These are phyloP conservation scores for Neopelma chrysocephalum DNA, from an alignment of 2,797 vertebrate species.

Conservation along the genomic window DNA sequence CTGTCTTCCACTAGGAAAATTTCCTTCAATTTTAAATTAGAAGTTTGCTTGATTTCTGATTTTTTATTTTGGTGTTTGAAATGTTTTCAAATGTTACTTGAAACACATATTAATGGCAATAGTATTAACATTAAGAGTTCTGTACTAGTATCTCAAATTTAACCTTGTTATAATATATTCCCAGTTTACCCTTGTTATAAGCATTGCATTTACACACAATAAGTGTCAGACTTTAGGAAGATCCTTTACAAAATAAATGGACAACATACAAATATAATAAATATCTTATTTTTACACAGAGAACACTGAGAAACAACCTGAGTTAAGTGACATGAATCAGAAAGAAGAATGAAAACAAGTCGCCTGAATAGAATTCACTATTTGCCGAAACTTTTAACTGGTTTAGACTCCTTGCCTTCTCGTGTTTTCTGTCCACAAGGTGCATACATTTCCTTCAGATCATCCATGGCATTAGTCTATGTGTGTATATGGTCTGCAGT, in stretches of 20 bases:
- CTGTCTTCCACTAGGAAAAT: not conserved
- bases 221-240: not conserved
- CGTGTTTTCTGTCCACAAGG: not conserved
- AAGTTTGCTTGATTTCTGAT: not conserved
- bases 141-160: not conserved
- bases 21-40: not conserved
- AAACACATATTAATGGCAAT: not conserved
- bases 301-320: not conserved
- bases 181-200: not conserved
- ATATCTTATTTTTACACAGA: not conserved
- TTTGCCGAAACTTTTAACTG: not conserved
- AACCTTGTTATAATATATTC: not conserved
- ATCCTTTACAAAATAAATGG: not conserved
- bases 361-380: not conserved
- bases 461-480: not conserved
- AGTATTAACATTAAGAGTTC: not conserved
- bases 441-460: not conserved
- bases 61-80: not conserved
- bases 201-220: not conserved
- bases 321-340: not conserved
- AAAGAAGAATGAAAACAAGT: not conserved
- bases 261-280: not conserved
- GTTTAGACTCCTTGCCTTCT: not conserved
- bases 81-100: not conserved
- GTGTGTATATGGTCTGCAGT: not conserved